Evolutionary conservation across 2,888 invertebrate species (phyloP), one percentile per base, ranked within the genome.

Genomic region (Agriopis aurantiaria): DNA sequence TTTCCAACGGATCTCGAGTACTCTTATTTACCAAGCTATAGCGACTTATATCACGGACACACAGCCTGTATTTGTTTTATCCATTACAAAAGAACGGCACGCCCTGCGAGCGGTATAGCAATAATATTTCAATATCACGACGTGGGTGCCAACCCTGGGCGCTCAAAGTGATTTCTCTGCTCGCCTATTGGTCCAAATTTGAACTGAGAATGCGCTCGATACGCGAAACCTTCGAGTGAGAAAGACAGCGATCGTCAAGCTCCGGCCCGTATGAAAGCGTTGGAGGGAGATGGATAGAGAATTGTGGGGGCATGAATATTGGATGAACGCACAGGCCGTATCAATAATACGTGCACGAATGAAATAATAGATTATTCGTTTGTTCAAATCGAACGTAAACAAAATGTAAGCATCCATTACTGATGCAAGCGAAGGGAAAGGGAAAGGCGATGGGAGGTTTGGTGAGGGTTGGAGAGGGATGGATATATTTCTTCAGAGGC

Each of bases 341-440:
- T 93, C 93, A 93, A 93, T 93, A 94, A 93, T 93, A 92, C 90
- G 93, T 85, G 94, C 88, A 91, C 92, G 94, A 94, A 93, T 93
- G 94, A 93, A 94, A 94, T 93, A 94, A 94, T 94, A 93, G 94
- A 93, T 93, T 92, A 93, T 93, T 92, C 93, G 92, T 93, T 93
- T 93, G 94, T 93, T 93, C 91, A 86, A 91, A 92, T 91, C 90
- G 92, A 89, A 91, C 90, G 92, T 93, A 92, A 93, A 94, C 94
- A 93, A 92, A 92, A 90, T 91, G 93, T 92, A 88, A 90, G 90
- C 92, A 88, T 92, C 91, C 89, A 91, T 92, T 91, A 92, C 88
- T 87, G 91, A 90, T 89, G 88, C 87, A 85, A 81, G 85, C 80
- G 80, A 78, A 83, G 74, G 82, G 78, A 76, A 76, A 69, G 81